Evolutionary conservation across 2,888 invertebrate genomes (phyloP).

Genomic region (Napeogenes sylphis): DNA sequence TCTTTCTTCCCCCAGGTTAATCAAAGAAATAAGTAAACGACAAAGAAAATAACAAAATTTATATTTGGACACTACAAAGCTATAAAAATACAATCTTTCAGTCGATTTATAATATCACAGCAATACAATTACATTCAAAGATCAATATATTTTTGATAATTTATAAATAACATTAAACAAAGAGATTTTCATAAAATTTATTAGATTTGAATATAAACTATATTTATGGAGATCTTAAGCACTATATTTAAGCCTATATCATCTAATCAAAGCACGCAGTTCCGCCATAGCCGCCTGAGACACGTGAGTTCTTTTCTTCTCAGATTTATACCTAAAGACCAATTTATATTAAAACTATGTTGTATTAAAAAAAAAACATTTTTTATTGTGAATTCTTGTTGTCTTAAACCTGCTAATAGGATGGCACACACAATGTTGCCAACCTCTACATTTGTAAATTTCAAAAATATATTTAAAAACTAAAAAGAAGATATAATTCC

Average conservation of each 20-base stretch:
- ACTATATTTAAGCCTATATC: constrained; percentile 41
- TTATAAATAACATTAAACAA: constrained; percentile 2
- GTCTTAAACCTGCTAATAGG: too few relatives aligned
- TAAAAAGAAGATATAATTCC: not conserved
- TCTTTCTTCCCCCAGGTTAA: constrained; percentile 3
- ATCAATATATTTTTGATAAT: constrained; percentile 16
- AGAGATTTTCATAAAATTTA: constrained; percentile 12
- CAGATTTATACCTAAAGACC: constrained; percentile 57
- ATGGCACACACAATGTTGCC: too few relatives aligned
- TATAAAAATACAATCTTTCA: constrained; percentile 58
- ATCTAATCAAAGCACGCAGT: constrained; percentile 59
- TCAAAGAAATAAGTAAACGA: constrained; percentile 11
- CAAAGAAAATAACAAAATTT: constrained; percentile 17
- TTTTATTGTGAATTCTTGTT: not conserved
- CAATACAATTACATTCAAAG: constrained; percentile 33
- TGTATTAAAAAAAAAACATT: not conserved
- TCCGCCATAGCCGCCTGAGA: constrained; percentile 66
- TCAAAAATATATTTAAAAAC: not conserved
- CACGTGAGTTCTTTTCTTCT: constrained; percentile 59
- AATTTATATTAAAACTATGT: constrained; percentile 1
- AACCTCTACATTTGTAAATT: too few relatives aligned
- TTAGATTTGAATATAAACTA: constrained; percentile 28
- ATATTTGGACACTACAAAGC: constrained; percentile 34
- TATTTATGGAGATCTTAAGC: constrained; percentile 33
- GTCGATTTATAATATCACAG: constrained; percentile 69